Conservation (phyloP, 2,113 vertebrate species). For the Genyomyrus donnyi region DNA sequence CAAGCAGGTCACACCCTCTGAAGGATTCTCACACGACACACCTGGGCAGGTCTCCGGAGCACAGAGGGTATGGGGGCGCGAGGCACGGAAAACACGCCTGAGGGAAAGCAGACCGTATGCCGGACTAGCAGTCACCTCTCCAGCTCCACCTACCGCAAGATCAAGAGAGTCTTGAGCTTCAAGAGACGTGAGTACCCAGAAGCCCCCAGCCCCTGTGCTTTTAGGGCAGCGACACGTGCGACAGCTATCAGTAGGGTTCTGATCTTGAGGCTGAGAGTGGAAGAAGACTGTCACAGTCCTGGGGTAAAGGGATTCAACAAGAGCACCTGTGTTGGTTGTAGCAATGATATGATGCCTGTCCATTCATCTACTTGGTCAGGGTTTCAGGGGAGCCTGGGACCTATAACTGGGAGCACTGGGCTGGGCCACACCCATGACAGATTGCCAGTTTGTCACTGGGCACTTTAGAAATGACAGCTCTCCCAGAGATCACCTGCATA, state of each 20-base stretch:
- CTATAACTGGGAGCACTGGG: not conserved
- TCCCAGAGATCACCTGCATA: not conserved
- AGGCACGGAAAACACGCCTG: constrained; percentile 28
- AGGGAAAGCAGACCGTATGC: constrained; percentile 35
- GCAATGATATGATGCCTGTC: not conserved
- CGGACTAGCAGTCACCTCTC: constrained; percentile 41
- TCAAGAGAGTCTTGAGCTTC: constrained; percentile 48
- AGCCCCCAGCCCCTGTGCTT: not conserved
- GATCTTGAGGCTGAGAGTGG: not conserved
- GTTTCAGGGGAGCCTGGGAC: not conserved
- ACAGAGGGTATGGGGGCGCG: too few species aligned
- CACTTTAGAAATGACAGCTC: not conserved
- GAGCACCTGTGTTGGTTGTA: not conserved
- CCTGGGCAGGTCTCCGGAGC: not conserved
- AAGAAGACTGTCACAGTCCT: not conserved
- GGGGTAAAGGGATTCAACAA: not conserved
- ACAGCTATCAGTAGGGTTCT: not conserved
- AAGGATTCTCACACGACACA: not conserved
- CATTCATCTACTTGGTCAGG: not conserved
- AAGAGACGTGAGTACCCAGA: constrained; percentile 37
- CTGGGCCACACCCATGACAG: not conserved
- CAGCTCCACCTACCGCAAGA: constrained; percentile 46
- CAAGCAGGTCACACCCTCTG: not conserved
- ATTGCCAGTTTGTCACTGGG: not conserved
- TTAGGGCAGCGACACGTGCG: not conserved